Evolutionary conservation across 2,113 vertebrate genomes (phyloP), one percentile per base, ranked within the genome.

Genomic region (Perca schrenkii): DNA sequence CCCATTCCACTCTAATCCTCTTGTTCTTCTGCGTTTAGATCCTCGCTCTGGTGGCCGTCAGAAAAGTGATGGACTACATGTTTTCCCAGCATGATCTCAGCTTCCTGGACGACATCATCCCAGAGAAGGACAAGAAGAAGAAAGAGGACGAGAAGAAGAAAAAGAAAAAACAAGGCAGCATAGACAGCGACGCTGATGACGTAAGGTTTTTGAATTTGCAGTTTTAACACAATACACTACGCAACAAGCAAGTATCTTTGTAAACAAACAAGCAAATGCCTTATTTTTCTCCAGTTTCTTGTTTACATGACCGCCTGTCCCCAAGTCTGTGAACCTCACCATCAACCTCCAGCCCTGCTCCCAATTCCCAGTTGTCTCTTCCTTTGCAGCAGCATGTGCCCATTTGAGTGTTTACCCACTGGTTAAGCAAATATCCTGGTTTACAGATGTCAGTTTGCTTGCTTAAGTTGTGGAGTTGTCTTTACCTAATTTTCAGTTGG

Each of bases 121-220:
- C 98, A 62, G 98, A 99, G 94, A 99, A 99, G 88, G 98, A 99
- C 91, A 99, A 99, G 96, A 99, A 99, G 83, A 99, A 99, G 95
- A 99, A 98, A 63, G 98, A 99, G 81, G 98, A 99, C 0, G 98
- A 99, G 82, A 99, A 98, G 94, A 97, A 96, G 88, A 99, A 97
- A 90, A 99, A 98, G 56, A 98, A 98, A 81, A 97, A 98, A 25
- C 78, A 76, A 52, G 95, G 95, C 79, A 98, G 97, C 86, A 21
- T 96, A 74, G 98, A 99, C 92, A 99, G 98, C 52, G 98, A 99
- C 52, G 96, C 95, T 54, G 98, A 99, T 3, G 98, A 99, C 68
- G 98, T 99, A 93, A 98, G 97, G 17, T 1, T 52, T 83, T 17
- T 4, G 0, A 17, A 2, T 8, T 58, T 8, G 3, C 21, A 66